Base-by-base conservation (phyloP, 2,113 vertebrate species). In the Misgurnus mizolepis region DNA sequence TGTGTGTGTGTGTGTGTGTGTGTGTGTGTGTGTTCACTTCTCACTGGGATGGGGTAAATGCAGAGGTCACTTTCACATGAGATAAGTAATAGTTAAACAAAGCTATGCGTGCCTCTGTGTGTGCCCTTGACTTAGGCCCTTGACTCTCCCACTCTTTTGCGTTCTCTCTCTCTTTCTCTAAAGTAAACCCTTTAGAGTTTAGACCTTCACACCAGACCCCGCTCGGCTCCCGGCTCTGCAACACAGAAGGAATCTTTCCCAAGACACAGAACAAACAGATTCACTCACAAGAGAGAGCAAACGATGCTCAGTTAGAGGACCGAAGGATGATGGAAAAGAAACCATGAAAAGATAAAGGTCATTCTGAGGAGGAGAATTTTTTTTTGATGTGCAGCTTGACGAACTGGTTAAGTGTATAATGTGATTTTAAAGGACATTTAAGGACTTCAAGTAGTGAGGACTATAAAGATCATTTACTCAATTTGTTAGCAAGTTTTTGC, bases 131-230 rank as follows among this genome's bases (percentile, higher is more conserved):
- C 41, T 12, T 34, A 18, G 17, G 9, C 67, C 43, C 18, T 18
- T 70, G 17, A 67, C 18, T 55, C 58, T 71, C 50, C 67, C 72
- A 53, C 80, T 76, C 50, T n/a, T 45, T 39, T 22, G 7, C 43
- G 40, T 27, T 67, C 40, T 49, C 27, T 66, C 61, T 56, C 67
- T 67, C 49, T 50, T 41, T 67, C 18, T 73, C 18, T 67, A 61
- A 69, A 67, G 67, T 79, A 86, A 85, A 81, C 79, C 40, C 40
- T 72, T 80, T 81, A 80, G 80, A 78, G 75, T 78, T 85, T 64
- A 76, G 70, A 81, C 47, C 70, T 69, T 67, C 62, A 64, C 61
- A 71, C 65, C 82, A 69, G 67, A 18, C 67, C 49, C 71, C 39
- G 39, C 64, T 69, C 9, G 9, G 17, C 34, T 40, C 67, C 50